Evolutionary conservation across 2,888 invertebrate species (phyloP).

Genomic region (Hylaea fasciaria): DNA sequence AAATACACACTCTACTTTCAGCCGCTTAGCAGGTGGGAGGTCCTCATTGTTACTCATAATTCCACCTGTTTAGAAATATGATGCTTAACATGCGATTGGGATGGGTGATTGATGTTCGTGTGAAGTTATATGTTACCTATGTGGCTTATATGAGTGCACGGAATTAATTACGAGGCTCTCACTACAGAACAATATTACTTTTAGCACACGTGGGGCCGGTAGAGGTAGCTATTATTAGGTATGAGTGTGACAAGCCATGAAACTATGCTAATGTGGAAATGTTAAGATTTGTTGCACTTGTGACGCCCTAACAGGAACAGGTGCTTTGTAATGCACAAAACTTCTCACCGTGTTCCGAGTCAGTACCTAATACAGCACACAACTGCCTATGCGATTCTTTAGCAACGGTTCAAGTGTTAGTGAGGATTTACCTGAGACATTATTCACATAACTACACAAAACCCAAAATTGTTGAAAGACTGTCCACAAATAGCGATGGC

Average conservation of each 20-base stretch:
- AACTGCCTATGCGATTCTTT: constrained; percentile 2
- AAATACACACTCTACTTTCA: constrained; percentile 45
- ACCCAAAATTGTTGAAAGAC: constrained; percentile 57
- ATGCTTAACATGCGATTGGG: constrained; percentile 34
- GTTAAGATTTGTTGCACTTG: not conserved
- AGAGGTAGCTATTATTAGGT: too few relatives aligned
- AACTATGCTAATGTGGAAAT: not conserved
- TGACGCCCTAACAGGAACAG: too few relatives aligned
- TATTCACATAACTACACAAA: constrained; percentile 44
- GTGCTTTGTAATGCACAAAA: too few relatives aligned
- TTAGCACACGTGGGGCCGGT: too few relatives aligned
- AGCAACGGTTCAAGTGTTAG: constrained; percentile 18
- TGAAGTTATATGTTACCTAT: not conserved
- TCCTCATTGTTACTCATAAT: constrained; percentile 48
- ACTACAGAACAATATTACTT: not conserved
- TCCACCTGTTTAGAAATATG: constrained; percentile 52
- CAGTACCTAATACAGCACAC: constrained; percentile 1
- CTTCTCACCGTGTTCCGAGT: not conserved
- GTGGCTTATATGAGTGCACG: too few relatives aligned
- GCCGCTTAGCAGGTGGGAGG: constrained; percentile 58
- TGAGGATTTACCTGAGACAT: constrained; percentile 43
- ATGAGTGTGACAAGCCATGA: not conserved
- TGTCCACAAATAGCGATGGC: constrained; percentile 81
- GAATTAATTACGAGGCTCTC: too few relatives aligned
- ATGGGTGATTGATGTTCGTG: not conserved